Base-by-base conservation (phyloP, 2,113 vertebrate genomes). In the Puffinus mauretanicus region DNA sequence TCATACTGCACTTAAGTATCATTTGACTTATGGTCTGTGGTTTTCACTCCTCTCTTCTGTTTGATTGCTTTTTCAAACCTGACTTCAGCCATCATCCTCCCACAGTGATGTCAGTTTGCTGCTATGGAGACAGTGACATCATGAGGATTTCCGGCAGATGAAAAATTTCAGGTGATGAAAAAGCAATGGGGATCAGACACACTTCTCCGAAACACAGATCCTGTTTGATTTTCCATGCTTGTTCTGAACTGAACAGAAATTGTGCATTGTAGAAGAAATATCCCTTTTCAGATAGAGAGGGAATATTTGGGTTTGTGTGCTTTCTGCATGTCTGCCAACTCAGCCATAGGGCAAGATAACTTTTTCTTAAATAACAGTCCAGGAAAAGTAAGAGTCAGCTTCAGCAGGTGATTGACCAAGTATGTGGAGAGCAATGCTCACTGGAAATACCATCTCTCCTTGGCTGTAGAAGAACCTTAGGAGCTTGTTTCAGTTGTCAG, bases 141-240 rank as follows among this genome's bases (percentile, higher is more conserved):
- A 61, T 3, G 15, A 82, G 55, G n/a, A 46, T 8, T 12, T 27
- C 78, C 2, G 1, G 26, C 51, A 25, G 49, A 7, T 42, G 77
- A 66, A 58, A 58, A 66, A 62, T 71, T 40, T 42, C 90, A 27
- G 90, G 66, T 10, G 44, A 32, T 46, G 49, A 44, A 51, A 34
- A 24, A 13, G 3, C 52, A 7, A 4, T 3, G 22, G 22, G 7
- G 3, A 60, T n/a, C n/a, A 26, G 64, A 32, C 38, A 26, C 30
- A 30, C 12, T 60, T 40, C 44, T 54, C 4, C 0, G 5, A 49
- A 47, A 14, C 10, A 3, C n/a, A 22, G 60, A 71, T 91, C 51
- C 73, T 92, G 90, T 93, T 95, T 91, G 94, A 55, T 75, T 97
- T 97, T 94, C 94, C 90, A 3, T 21, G 29, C 47, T 6, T 8